These are phyloP conservation scores for Trialeurodes vaporariorum DNA, from an alignment of 1,140 invertebrate genomes.

Conservation along the genomic window DNA sequence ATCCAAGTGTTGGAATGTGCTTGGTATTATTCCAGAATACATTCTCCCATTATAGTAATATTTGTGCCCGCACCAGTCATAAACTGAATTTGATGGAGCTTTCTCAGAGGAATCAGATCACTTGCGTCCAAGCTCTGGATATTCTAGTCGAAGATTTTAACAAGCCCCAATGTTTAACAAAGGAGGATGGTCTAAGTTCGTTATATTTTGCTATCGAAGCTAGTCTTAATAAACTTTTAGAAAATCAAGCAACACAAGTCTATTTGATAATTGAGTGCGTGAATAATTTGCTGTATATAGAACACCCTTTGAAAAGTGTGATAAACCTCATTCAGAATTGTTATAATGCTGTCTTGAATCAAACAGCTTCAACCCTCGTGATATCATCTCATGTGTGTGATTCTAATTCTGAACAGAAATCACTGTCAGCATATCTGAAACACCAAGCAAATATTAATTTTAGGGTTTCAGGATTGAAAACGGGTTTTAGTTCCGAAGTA, in stretches of 20 bases:
- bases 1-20: not conserved
- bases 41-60: not conserved
- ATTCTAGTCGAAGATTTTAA: too few relatives aligned
- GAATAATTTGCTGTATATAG: not conserved
- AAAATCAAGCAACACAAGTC: not conserved
- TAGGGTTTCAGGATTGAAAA: not conserved
- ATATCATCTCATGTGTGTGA: not conserved
- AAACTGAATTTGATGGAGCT: not conserved
- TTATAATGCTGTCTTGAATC: too few relatives aligned
- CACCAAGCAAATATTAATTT: not conserved
- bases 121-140: not conserved
- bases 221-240: not conserved
- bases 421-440: not conserved
- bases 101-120: not conserved
- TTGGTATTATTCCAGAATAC: not conserved
- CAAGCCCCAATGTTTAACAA: too few relatives aligned
- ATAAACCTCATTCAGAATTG: not conserved
- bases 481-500: not conserved
- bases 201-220: too few relatives aligned
- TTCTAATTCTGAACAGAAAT: not conserved
- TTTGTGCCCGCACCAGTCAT: not conserved
- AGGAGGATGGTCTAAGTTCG: too few relatives aligned
- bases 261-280: not conserved
- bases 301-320: not conserved
- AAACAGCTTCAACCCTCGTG: not conserved